These are phyloP conservation scores for Panthera leo DNA, from an alignment of 2,113 vertebrate species.

Conservation along the genomic window DNA sequence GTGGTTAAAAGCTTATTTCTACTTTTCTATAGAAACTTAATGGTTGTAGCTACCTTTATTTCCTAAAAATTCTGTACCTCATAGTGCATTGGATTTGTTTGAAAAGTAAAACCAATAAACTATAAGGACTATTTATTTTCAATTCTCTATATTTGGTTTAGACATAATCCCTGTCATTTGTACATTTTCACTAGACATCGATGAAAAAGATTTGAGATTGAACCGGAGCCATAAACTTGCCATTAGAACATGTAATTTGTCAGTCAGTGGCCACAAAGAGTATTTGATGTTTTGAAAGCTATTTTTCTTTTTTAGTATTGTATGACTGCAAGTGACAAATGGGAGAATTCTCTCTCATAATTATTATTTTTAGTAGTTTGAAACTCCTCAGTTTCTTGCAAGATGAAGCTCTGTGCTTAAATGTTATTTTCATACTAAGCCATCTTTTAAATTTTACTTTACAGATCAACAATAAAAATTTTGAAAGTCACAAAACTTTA, in stretches of 20 bases:
- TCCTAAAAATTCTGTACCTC: constrained; percentile 11
- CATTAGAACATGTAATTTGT: background rate
- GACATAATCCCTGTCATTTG: constrained; percentile 5
- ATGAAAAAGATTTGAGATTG: constrained; percentile 1
- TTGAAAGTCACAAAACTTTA: constrained; percentile 34
- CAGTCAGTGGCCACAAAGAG: background rate
- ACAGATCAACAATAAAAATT: constrained; percentile 73
- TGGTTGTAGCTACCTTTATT: background rate
- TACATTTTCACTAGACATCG: background rate
- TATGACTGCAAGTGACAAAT: background rate
- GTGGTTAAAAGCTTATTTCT: background rate
- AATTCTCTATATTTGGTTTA: background rate
- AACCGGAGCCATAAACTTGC: background rate
- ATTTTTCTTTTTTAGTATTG: background rate
- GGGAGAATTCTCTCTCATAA: background rate
- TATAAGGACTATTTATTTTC: constrained; percentile 12
- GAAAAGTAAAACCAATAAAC: background rate
- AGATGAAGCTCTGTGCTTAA: background rate
- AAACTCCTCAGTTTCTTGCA: background rate
- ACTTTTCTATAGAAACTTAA: background rate
- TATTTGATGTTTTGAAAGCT: background rate
- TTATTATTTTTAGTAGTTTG: background rate
- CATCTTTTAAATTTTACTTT: constrained; percentile 57
- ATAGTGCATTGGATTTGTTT: background rate
- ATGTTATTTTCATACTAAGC: constrained; percentile 28